Evolutionary conservation across 2,797 vertebrate genomes (phyloP).

Genomic region (Oreortyx pictus): DNA sequence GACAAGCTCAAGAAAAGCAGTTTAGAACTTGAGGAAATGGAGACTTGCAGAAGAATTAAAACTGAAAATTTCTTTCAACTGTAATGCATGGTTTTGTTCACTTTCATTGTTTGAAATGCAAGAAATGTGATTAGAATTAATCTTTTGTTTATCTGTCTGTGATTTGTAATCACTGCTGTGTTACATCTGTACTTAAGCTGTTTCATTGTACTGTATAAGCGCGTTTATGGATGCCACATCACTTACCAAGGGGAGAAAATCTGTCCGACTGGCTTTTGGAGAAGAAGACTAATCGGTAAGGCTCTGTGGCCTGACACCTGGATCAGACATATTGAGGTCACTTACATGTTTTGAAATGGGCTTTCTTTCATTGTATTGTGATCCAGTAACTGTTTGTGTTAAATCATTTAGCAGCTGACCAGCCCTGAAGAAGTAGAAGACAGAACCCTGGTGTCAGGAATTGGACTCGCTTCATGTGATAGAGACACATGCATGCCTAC

Average conservation of each 20-base stretch:
- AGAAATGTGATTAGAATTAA: slow-evolving; percentile 60
- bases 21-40: slow-evolving; percentile 68
- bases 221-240: slow-evolving; percentile 76
- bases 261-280: slow-evolving; percentile 75
- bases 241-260: slow-evolving; percentile 78
- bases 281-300: slow-evolving; percentile 81
- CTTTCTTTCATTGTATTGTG: slow-evolving; percentile 77
- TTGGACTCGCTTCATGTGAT: slow-evolving; percentile 76
- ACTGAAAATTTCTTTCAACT: slow-evolving; percentile 66
- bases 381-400: slow-evolving; percentile 80
- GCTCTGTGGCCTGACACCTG: slow-evolving; percentile 73
- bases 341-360: slow-evolving; percentile 76
- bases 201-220: slow-evolving; percentile 70
- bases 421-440: slow-evolving; percentile 78
- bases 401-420: slow-evolving; percentile 79
- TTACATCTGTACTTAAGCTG: slow-evolving; percentile 71
- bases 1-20: slow-evolving; percentile 68
- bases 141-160: slow-evolving; percentile 66
- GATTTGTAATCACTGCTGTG: slow-evolving; percentile 70
- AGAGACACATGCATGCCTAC: slow-evolving; percentile 77
- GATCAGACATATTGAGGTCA: slow-evolving; percentile 72
- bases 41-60: slow-evolving; percentile 71
- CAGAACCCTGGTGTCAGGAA: slow-evolving; percentile 78
- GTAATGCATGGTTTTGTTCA: slow-evolving; percentile 70
- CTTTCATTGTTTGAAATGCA: slow-evolving; percentile 72